These are phyloP conservation scores for Nothobranchius kuhntae DNA, from an alignment of 2,113 vertebrate genomes.

Conservation along the genomic window DNA sequence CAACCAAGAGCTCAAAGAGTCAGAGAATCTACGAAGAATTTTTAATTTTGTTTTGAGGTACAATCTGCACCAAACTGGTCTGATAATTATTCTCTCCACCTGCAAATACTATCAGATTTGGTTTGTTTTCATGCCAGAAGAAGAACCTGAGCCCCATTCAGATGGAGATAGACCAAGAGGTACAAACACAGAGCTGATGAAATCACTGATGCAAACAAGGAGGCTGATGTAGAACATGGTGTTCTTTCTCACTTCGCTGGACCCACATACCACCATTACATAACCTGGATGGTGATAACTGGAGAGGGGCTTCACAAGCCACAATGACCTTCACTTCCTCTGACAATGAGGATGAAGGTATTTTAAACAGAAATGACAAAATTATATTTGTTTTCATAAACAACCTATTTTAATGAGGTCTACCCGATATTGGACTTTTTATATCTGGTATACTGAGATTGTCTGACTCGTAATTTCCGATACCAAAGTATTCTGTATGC, in stretches of 20 bases:
- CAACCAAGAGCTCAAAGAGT: too few species aligned
- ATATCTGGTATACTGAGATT: too few species aligned
- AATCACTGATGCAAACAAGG: slow-evolving; percentile 38
- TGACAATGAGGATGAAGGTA: not conserved
- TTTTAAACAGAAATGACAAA: not conserved
- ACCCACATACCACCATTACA: slow-evolving; percentile 38
- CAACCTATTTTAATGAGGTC: too few species aligned
- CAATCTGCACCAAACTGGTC: slow-evolving; percentile 11
- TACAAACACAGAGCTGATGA: slow-evolving; percentile 44
- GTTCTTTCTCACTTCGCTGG: slow-evolving; percentile 33
- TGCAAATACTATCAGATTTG: slow-evolving; percentile 31
- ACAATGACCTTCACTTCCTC: slow-evolving; percentile 7
- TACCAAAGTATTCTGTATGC: too few species aligned
- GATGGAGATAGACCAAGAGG: slow-evolving; percentile 39
- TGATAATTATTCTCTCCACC: slow-evolving; percentile 27
- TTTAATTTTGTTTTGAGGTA: not conserved
- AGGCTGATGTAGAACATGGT: slow-evolving; percentile 59
- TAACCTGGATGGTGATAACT: slow-evolving; percentile 49
- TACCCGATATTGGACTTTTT: too few species aligned
- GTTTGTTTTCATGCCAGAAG: slow-evolving; percentile 24
- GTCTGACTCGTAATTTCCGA: too few species aligned
- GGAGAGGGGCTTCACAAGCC: slow-evolving; percentile 22
- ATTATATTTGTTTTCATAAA: too few species aligned
- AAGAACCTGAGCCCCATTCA: slow-evolving; percentile 37
- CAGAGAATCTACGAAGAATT: too few species aligned